Evolutionary conservation across 2,888 invertebrate genomes (phyloP).

Genomic region (Ophion ellenae): DNA sequence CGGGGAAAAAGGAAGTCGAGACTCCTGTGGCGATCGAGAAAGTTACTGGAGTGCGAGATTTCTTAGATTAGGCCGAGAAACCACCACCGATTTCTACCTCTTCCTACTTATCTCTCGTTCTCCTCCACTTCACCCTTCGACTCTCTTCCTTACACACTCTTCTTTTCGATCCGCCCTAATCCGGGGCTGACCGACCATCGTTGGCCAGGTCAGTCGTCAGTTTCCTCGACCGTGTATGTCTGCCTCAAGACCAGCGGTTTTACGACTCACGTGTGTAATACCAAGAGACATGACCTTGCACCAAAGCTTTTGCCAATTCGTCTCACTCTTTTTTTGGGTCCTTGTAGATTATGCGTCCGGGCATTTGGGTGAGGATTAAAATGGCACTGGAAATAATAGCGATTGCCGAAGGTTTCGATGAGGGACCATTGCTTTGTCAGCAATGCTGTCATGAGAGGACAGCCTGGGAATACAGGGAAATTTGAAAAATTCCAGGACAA

Average conservation of each 20-base stretch:
- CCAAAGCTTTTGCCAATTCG: background rate
- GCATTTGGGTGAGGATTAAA: no score
- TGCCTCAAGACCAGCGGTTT: background rate
- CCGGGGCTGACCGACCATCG: constrained; percentile 32
- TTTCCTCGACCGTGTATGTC: constrained; percentile 16
- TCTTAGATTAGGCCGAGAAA: constrained; percentile 61
- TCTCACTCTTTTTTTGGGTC: background rate
- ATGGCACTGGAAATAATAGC: no score
- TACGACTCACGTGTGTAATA: no score
- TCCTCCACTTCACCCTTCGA: constrained; percentile 5
- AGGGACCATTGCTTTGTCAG: no score
- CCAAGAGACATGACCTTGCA: background rate
- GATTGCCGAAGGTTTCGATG: no score
- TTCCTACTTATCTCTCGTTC: constrained; percentile 67
- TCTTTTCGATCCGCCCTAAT: constrained; percentile 28
- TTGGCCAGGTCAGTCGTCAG: constrained; percentile 47
- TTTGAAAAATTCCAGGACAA: no score
- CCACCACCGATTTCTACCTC: constrained; percentile 70
- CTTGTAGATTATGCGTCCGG: no score
- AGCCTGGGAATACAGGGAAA: no score
- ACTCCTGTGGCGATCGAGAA: constrained; percentile 49
- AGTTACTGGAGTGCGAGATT: constrained; percentile 62
- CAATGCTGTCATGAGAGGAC: no score
- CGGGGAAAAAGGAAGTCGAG: constrained; percentile 4
- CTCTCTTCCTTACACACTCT: constrained; percentile 62